These are phyloP conservation scores for Drosophila orosa DNA, from an alignment of 1,140 invertebrate species.

Conservation along the genomic window DNA sequence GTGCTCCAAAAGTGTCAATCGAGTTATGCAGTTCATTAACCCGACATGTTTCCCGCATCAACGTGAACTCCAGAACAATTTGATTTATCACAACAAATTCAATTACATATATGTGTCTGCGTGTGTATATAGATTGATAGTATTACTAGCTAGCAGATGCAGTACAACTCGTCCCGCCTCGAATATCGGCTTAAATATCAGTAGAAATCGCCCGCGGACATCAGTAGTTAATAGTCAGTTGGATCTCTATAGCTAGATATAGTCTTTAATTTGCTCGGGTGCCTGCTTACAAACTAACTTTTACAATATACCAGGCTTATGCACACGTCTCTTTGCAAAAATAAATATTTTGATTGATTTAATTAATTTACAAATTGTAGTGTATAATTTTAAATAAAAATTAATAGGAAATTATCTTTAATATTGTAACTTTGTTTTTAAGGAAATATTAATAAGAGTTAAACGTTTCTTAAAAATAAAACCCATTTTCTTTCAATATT, in stretches of 20 bases:
- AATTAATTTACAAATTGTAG: neutral
- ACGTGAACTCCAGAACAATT: constrained; percentile 48
- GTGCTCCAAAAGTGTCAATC: constrained; percentile 46
- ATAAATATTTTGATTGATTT: neutral
- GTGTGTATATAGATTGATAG: constrained; percentile 29
- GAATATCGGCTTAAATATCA: constrained; percentile 25
- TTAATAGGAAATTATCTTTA: too few relatives aligned
- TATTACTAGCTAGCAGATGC: constrained; percentile 51
- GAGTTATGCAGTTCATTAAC: constrained; percentile 43
- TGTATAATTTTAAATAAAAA: neutral
- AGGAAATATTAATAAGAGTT: neutral
- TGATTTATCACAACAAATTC: constrained; percentile 75
- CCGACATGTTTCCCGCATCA: constrained; percentile 37
- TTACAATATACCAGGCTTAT: constrained; percentile 3
- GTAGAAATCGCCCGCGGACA: constrained; percentile 18
- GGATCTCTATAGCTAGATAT: constrained; percentile 41
- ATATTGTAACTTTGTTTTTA: too few relatives aligned
- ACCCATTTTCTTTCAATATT: too few relatives aligned
- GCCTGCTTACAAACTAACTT: constrained; percentile 26
- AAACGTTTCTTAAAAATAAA: neutral
- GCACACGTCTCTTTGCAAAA: too few relatives aligned
- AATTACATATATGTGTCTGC: constrained; percentile 46
- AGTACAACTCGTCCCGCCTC: constrained; percentile 28
- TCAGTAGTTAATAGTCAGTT: constrained; percentile 40
- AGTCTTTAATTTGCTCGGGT: constrained; percentile 48